Evolutionary conservation across 2,113 vertebrate species (phyloP).

Genomic region (Thinocorus orbignyianus): DNA sequence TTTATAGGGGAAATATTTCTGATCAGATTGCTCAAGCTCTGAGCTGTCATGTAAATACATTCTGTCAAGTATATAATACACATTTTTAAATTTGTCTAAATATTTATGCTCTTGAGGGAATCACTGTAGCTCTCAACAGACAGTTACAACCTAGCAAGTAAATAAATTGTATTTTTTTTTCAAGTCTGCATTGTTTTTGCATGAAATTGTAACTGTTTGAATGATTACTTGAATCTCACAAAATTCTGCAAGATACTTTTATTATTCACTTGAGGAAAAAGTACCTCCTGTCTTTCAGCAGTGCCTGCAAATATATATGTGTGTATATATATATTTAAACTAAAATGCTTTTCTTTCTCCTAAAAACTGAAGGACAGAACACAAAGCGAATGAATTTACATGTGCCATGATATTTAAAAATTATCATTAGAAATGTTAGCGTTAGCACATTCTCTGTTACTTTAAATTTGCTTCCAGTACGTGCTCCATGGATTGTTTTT

Average conservation of each 20-base stretch:
- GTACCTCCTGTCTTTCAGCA: neutral
- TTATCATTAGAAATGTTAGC: neutral
- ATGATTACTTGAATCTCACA: conserved; percentile 22
- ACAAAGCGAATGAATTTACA: neutral
- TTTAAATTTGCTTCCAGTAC: neutral
- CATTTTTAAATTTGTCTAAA: conserved; percentile 76
- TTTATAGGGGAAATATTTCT: conserved; percentile 69
- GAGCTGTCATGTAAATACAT: conserved; percentile 69
- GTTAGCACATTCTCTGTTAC: neutral
- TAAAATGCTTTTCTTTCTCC: neutral
- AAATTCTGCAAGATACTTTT: conserved; percentile 12
- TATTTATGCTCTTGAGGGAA: conserved; percentile 73
- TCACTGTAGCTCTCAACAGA: conserved; percentile 54
- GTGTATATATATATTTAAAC: neutral
- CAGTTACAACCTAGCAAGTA: conserved; percentile 57
- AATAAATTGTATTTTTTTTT: conserved; percentile 65
- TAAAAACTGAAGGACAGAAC: neutral
- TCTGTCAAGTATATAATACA: conserved; percentile 71
- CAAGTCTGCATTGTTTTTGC: neutral
- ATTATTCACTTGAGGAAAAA: neutral
- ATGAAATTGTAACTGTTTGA: conserved; percentile 28
- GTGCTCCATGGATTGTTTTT: neutral
- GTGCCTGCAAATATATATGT: neutral
- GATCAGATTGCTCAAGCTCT: conserved; percentile 71
- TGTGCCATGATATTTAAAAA: neutral